A percentile compares a stretch with the other conserved stretches of the same genome.
These are phyloP conservation scores for Tiliacea aurago DNA, from an alignment of 2,888 invertebrate species.

Conservation along the genomic window DNA sequence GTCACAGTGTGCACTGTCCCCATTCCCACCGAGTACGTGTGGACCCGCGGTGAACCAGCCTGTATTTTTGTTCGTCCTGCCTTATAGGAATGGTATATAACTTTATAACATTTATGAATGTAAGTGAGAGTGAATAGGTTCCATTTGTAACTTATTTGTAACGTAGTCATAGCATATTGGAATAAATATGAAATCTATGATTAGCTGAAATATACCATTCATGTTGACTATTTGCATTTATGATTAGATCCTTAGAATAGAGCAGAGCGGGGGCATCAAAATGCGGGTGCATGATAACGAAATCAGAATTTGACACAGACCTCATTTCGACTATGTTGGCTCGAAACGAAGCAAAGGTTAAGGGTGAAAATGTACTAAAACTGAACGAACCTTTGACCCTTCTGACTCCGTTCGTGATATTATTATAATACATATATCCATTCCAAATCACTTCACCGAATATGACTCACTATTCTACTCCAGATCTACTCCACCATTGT, in stretches of 20 bases:
- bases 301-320: not conserved
- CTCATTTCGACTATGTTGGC: not conserved
- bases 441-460: not conserved
- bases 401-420: not conserved
- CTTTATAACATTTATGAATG: slow-evolving; percentile 21
- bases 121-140: slow-evolving; percentile 2
- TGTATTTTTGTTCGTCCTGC: slow-evolving; percentile 11
- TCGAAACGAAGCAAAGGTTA: not conserved
- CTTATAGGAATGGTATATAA: slow-evolving; percentile 25
- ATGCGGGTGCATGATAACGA: not conserved
- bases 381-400: not conserved
- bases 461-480: slow-evolving; percentile 6
- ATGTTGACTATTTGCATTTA: too few species aligned
- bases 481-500: slow-evolving; percentile 14
- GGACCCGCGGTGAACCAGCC: not conserved
- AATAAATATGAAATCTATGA: not conserved
- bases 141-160: not conserved
- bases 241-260: not conserved
- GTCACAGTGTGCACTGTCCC: slow-evolving; percentile 39
- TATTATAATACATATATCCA: too few species aligned
- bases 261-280: not conserved
- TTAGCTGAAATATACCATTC: too few species aligned
- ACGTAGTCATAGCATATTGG: not conserved
- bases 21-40: slow-evolving; percentile 44
- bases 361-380: not conserved